These are phyloP conservation scores for Pampus argenteus DNA, from an alignment of 2,797 vertebrate genomes.

Conservation along the genomic window DNA sequence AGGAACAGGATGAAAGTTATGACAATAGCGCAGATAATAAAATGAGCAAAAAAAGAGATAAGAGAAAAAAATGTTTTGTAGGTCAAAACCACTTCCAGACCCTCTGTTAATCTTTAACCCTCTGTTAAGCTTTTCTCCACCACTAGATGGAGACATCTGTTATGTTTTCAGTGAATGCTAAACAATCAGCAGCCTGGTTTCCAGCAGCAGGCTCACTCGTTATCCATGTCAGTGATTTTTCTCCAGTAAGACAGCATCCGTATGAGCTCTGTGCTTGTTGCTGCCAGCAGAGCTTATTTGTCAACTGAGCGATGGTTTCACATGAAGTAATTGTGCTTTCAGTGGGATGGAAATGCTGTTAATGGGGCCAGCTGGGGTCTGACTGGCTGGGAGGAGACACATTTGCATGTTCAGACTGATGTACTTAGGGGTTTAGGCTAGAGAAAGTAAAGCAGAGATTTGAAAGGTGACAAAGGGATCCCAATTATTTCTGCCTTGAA, in stretches of 20 bases:
- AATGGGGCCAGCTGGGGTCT: slow-evolving; percentile 27
- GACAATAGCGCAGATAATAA: too few species aligned
- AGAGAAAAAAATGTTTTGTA: too few species aligned
- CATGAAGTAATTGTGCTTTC: slow-evolving; percentile 16
- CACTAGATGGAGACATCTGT: slow-evolving; percentile 47
- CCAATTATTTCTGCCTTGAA: slow-evolving; percentile 16
- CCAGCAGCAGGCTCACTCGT: neutral
- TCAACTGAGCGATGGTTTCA: slow-evolving; percentile 9
- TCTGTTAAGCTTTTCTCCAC: neutral
- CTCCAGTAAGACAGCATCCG: slow-evolving; percentile 9
- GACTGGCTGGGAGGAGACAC: neutral
- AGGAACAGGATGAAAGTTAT: too few species aligned
- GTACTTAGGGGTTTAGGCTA: neutral
- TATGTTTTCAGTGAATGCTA: neutral
- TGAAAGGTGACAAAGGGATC: slow-evolving; percentile 1
- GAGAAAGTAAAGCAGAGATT: neutral
- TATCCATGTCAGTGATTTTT: neutral
- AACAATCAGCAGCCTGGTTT: slow-evolving; percentile 1
- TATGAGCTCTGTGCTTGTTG: slow-evolving; percentile 8
- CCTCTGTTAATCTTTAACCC: too few species aligned
- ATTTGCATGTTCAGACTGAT: slow-evolving; percentile 17
- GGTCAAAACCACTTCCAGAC: too few species aligned
- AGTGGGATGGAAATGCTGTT: neutral
- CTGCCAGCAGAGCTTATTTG: slow-evolving; percentile 25
- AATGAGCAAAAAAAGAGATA: too few species aligned